Evolutionary conservation across 2,888 invertebrate genomes (phyloP), one percentile per base, ranked within the genome.

Genomic region (Thumatha senex): DNA sequence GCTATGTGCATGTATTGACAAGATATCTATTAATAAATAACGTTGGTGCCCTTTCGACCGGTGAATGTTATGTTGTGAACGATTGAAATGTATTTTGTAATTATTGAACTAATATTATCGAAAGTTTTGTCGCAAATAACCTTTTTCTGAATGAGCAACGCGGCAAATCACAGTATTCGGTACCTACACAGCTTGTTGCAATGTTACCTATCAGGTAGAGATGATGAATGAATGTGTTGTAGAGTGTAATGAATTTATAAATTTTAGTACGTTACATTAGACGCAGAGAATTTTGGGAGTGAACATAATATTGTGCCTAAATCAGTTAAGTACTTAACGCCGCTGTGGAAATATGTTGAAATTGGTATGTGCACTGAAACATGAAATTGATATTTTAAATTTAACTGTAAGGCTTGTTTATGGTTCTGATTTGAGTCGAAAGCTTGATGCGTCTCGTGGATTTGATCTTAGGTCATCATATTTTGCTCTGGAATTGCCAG

Each of bases 61-160:
- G 69, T 62, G 57, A 54, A 56, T 59, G 64, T 65, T 70, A 61
- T 69, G 67, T 68, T 69, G 59, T 60, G 67, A 68, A 74, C 59
- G 51, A 68, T 63, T 63, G 47, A 58, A 73, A 73, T 76, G 72
- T 75, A 75, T 74, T 77, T 70, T 72, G 68, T 63, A 66, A 63
- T 68, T 72, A 66, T 64, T 67, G 70, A 70, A 66, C 56, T 70
- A 68, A 72, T 72, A 61, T 68, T 68, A 51, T 68, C 30, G 24
- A 40, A 57, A 44, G 51, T 18, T 54, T 58, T 51, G 54, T 63
- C 60, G 58, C 61, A 59, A 59, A 59, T 70, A 67, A 69, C 69
- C 58, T 54, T n/a, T 55, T 52, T 35, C 48, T 56, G 5, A 24
- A 5, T 24, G n/a, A n/a, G 18, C 18, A 24, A 48, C 69, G 65